Base-by-base conservation (phyloP, 1,140 invertebrate species). In the Heliconius himera region DNA sequence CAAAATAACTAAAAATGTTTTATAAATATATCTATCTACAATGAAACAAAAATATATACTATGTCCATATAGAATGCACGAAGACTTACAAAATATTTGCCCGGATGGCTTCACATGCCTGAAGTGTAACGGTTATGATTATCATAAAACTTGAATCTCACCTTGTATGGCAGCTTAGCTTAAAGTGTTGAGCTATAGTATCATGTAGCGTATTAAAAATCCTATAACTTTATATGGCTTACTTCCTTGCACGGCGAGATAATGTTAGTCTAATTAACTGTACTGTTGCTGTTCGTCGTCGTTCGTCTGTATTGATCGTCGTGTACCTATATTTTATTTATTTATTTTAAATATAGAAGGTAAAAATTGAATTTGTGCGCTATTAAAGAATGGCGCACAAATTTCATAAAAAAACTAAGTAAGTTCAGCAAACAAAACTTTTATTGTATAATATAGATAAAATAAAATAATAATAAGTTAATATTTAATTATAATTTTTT, bases 101-200 rank as follows among this genome's bases (percentile, higher is more conserved):
- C 26, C 26, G 26, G 60, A 16, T 66, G 60, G 60, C 60, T 66
- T 66, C 60, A 66, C 60, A 66, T 16, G 11, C 60, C 74, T 41
- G 56, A 70, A 70, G 33, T 70, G 56, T n/a, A 76, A 76, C 38
- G 74, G 74, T 70, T 49, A 70, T 76, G 26, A 76, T 46, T 66
- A 76, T 66, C 74, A 66, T 66, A 66, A 66, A 66, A 66, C 60
- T 66, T 66, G 60, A 66, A 66, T 66, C 60, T n/a, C 60, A 66
- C 60, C 60, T 66, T 66, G 60, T 66, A 66, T 66, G 60, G 60
- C 26, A 66, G 60, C 60, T 66, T 29, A 66, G 60, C 60, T 29
- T 66, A 66, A 66, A 66, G 22, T 66, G 26, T n/a, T 66, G 26
- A 29, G 22, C 60, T 66, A 66, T 16, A 66, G 60, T 29, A 66